Conservation (phyloP, 2,888 invertebrate species). For the Slavum lentiscoides region DNA sequence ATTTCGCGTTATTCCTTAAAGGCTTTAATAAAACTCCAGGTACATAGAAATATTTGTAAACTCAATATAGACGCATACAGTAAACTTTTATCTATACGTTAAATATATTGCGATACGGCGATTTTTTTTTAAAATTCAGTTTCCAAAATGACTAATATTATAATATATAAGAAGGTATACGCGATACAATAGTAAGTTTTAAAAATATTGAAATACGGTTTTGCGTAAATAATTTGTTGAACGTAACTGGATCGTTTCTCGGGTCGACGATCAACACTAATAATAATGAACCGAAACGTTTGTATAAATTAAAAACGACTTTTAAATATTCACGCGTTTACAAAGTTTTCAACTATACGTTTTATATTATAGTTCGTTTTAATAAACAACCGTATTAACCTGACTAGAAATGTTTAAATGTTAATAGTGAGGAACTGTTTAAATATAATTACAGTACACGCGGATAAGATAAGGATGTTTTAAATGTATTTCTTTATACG, state of each 20-base stretch:
- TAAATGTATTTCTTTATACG: background rate
- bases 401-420: background rate
- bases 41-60: background rate
- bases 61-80: background rate
- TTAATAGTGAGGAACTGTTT: background rate
- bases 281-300: no score
- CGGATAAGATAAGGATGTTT: conserved; percentile 18
- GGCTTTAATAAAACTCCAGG: background rate
- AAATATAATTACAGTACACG: background rate
- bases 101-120: background rate
- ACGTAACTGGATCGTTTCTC: no score
- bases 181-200: no score
- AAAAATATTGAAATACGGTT: no score
- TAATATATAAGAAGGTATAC: no score
- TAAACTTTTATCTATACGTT: background rate
- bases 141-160: no score
- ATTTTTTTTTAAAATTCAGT: background rate
- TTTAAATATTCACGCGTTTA: no score
- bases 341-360: background rate
- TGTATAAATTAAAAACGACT: no score
- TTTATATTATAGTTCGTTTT: background rate
- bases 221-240: no score
- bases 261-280: no score
- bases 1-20: conserved; percentile 5
- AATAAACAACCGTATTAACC: background rate